These are phyloP conservation scores for Andricus grossulariae DNA, from an alignment of 1,140 invertebrate species.

Conservation along the genomic window DNA sequence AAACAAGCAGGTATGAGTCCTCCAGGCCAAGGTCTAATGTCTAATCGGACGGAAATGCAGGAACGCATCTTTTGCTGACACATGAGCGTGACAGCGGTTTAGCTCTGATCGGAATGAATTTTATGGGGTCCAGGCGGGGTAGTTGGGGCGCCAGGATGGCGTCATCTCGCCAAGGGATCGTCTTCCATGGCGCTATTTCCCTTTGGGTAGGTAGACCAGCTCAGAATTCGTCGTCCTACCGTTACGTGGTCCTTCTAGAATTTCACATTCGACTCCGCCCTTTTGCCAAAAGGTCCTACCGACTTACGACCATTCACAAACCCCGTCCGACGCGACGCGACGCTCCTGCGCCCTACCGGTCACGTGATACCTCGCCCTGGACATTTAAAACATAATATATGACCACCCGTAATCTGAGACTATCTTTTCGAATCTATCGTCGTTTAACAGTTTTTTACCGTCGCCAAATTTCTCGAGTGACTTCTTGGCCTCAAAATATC, in stretches of 20 bases:
- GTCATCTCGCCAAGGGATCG: constrained; percentile 71
- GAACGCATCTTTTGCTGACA: constrained; percentile 22
- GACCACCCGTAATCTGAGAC: constrained; percentile 9
- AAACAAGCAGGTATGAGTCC: not conserved
- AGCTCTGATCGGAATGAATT: constrained; percentile 45
- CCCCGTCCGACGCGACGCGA: not conserved
- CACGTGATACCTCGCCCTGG: constrained; percentile 8
- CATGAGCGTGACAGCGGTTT: constrained; percentile 27
- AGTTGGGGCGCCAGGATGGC: constrained; percentile 67
- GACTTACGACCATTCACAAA: constrained; percentile 30
- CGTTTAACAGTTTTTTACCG: constrained; percentile 19
- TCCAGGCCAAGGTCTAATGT: too few relatives aligned
- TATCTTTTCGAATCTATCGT: constrained; percentile 19
- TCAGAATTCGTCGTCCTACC: constrained; percentile 49
- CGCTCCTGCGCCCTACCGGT: constrained; percentile 13
- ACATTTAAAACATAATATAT: constrained; percentile 30
- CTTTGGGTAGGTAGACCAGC: constrained; percentile 38
- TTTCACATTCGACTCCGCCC: constrained; percentile 60
- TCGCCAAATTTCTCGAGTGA: constrained; percentile 20
- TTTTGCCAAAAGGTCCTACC: constrained; percentile 43
- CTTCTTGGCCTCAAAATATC: not conserved
- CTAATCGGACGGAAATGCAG: constrained; percentile 21
- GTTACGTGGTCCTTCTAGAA: constrained; percentile 46
- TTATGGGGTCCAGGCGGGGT: constrained; percentile 48
- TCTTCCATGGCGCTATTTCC: constrained; percentile 62